Evolutionary conservation across 2,113 vertebrate genomes (phyloP).

Genomic region (Apteryx owenii): DNA sequence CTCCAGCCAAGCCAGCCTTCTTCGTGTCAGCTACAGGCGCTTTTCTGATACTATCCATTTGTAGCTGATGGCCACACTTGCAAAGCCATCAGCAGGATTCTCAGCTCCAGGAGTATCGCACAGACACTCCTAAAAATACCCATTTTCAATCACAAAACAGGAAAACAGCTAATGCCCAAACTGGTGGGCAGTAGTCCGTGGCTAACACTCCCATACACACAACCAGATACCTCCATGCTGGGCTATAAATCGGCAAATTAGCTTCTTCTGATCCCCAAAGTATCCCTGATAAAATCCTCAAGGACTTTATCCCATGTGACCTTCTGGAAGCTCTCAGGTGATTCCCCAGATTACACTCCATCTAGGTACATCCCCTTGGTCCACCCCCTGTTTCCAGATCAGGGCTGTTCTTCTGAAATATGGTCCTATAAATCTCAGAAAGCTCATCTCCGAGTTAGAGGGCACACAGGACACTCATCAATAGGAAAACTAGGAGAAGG

Average conservation of each 20-base stretch:
- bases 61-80: background rate
- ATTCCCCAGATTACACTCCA: background rate
- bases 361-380: background rate
- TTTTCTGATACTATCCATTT: background rate
- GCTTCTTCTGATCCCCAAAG: no score
- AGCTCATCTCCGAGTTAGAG: slow-evolving; percentile 2
- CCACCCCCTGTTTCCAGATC: background rate
- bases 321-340: background rate
- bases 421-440: background rate
- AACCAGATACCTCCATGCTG: no score
- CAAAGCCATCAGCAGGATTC: background rate
- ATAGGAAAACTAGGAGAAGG: background rate
- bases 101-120: background rate
- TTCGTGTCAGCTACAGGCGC: background rate
- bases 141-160: background rate
- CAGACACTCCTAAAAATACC: background rate
- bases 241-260: no score
- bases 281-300: background rate
- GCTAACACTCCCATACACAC: no score
- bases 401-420: background rate
- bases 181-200: background rate
- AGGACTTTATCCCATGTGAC: background rate
- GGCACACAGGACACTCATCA: slow-evolving; percentile 31
- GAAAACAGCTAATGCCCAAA: background rate
- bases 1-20: background rate